Conservation (phyloP, 2,888 invertebrate genomes). For the Allygus modestus region DNA sequence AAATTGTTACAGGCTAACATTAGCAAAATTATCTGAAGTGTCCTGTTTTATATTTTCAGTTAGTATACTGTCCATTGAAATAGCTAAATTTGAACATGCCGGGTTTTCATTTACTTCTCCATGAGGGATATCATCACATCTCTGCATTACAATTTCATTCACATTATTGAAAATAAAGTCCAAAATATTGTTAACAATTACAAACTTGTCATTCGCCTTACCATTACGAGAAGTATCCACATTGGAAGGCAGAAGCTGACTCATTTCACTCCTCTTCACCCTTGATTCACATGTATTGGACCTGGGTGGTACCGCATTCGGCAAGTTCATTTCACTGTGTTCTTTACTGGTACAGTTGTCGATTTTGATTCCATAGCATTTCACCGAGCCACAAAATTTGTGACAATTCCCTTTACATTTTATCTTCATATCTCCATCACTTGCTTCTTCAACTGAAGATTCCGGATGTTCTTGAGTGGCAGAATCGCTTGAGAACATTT, state of each 20-base stretch:
- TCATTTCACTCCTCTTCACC: neutral
- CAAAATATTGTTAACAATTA: neutral
- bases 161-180: conserved; percentile 17
- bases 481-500: neutral
- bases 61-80: neutral
- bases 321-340: neutral
- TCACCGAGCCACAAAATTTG: neutral
- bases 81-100: neutral
- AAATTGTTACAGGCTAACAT: neutral
- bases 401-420: neutral
- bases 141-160: neutral
- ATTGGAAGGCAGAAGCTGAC: neutral
- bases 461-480: neutral
- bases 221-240: neutral
- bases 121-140: neutral
- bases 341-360: neutral
- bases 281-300: neutral
- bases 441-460: neutral
- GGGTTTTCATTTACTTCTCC: neutral
- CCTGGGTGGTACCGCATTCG: neutral
- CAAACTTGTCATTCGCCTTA: neutral
- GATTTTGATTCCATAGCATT: neutral
- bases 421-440: neutral
- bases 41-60: neutral
- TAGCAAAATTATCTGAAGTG: neutral